A percentile compares a stretch with the other conserved stretches of the same genome.
Evolutionary conservation across 2,888 invertebrate genomes (phyloP).

Genomic region (Junonia oenone): DNA sequence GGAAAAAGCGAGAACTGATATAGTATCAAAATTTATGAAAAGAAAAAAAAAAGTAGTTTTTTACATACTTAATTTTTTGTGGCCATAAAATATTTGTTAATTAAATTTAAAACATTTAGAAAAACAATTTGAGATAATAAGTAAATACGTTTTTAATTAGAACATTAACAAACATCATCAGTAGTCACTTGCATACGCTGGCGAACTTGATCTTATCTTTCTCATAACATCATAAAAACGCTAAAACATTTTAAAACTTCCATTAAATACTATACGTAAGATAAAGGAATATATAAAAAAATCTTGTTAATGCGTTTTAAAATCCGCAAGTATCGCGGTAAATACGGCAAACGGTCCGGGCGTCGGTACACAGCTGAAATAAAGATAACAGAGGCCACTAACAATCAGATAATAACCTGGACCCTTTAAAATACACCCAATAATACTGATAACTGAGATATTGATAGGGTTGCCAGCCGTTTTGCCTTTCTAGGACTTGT

Average conservation of each 20-base stretch:
- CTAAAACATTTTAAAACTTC: neutral
- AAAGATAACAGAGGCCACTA: conserved; percentile 11
- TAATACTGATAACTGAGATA: conserved; percentile 10
- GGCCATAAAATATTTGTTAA: too few relatives aligned
- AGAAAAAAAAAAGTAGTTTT: too few relatives aligned
- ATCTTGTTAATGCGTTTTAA: neutral
- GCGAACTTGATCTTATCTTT: neutral
- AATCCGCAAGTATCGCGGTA: conserved; percentile 1
- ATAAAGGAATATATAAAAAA: neutral
- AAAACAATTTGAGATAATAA: too few relatives aligned
- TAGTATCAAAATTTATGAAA: too few relatives aligned
- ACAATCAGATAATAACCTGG: conserved; percentile 7
- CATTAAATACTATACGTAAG: neutral
- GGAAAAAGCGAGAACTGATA: too few relatives aligned
- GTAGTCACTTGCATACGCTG: neutral
- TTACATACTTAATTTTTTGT: too few relatives aligned
- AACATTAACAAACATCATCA: too few relatives aligned
- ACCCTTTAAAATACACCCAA: conserved; percentile 14
- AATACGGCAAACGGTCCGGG: conserved; percentile 10
- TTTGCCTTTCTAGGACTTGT: too few relatives aligned
- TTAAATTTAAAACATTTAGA: too few relatives aligned
- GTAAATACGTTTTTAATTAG: too few relatives aligned
- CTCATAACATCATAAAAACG: neutral
- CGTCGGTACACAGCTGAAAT: conserved; percentile 8
- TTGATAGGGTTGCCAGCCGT: too few relatives aligned